Evolutionary conservation across 2,113 vertebrate genomes (phyloP).

Genomic region (Amphilophus citrinellus): DNA sequence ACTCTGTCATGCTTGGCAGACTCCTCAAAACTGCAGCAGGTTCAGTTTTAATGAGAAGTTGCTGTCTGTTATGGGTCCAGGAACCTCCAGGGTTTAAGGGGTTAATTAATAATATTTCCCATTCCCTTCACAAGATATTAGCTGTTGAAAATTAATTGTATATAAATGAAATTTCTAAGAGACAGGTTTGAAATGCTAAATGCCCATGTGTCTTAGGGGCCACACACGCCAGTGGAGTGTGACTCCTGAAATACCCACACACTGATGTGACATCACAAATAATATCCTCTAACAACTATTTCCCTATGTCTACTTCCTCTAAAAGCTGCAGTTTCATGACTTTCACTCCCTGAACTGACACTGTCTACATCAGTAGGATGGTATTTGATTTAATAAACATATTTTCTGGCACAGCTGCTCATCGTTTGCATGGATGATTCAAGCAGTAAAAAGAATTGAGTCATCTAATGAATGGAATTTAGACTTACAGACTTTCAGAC

Average conservation of each 20-base stretch:
- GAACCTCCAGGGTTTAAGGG: background rate
- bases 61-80: background rate
- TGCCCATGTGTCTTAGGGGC: background rate
- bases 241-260: background rate
- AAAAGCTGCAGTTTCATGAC: background rate
- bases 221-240: background rate
- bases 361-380: background rate
- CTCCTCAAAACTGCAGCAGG: background rate
- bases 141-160: background rate
- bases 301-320: background rate
- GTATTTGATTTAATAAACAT: too few relatives aligned
- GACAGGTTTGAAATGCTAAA: background rate
- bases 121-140: background rate
- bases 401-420: background rate
- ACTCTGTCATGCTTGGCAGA: background rate
- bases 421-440: background rate
- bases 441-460: background rate
- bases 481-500: background rate
- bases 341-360: background rate
- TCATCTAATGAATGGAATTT: background rate
- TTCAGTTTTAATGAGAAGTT: conserved; percentile 6
- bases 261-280: conserved; percentile 2
- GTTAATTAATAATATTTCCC: background rate
- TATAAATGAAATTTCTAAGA: conserved; percentile 9
- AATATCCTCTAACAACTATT: background rate